Base-by-base conservation (phyloP, 2,888 invertebrate genomes). In the Pristionchus arcanus region DNA sequence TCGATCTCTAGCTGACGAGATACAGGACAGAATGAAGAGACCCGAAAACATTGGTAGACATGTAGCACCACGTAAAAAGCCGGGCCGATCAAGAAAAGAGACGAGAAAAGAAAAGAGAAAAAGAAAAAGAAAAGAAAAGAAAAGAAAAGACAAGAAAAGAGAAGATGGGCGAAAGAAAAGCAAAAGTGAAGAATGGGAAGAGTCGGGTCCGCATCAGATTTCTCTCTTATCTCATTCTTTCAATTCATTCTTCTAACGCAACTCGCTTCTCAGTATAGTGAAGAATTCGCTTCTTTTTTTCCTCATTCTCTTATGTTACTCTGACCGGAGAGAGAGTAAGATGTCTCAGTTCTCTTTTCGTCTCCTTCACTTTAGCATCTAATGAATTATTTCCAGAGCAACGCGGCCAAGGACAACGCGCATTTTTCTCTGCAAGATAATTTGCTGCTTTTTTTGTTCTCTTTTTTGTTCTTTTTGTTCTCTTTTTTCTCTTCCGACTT, bases 221-320 rank as follows among this genome's bases (percentile, higher is more conserved):
- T 71, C 68, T 31, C 63, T 63, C 68, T 71, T 71, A 71, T 71
- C 68, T 28, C 68, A 49, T 49, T 31, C 68, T 28, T 66, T 66
- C 28, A 66, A 34, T 71, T 71, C 68, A 15, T 31, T 71, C 68
- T 28, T 19, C 63, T 49, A 49, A 49, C 42, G 42, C 42, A 49
- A 49, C 42, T 49, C 42, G 42, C 42, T 49, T 49, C 42, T 49
- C 4, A 49, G 42, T 7, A 49, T 9, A 19, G 15, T 63, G 63
- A 63, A 63, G 19, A 63, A 0, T 63, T 15, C 7, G n/a, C 28
- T 28, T 68, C 68, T 68, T 68, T 13, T n/a, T 5, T 5, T n/a
- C n/a, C 13, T 5, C 68, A 11, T 28, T 25, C 3, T 68, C 68
- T 68, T 28, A 28, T 13, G 28, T 11, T 28, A 15, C n/a, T 68